Percentiles rank a stretch among this genome's conserved stretches.
Evolutionary conservation across 2,113 vertebrate genomes (phyloP).

Genomic region (Telmatochromis bifrenatus): DNA sequence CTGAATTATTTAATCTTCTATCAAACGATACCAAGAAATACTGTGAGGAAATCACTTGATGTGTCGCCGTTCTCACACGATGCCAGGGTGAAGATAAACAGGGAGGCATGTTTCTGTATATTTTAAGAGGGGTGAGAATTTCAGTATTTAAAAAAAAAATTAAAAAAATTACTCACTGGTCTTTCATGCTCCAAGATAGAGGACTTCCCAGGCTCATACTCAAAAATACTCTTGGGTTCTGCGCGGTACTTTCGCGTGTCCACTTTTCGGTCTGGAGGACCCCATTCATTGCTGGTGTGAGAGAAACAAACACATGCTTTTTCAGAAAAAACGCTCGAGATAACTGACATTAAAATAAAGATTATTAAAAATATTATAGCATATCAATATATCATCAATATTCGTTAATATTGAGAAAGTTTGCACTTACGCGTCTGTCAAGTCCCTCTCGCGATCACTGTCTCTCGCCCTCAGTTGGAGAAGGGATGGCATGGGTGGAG

Average conservation of each 20-base stretch:
- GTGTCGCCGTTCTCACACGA: not conserved
- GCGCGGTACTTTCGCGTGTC: conserved; percentile 95
- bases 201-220: conserved; percentile 96
- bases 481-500: conserved; percentile 80
- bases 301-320: not conserved
- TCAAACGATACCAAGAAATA: not conserved
- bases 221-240: conserved; percentile 97
- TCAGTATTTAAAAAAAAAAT: not conserved
- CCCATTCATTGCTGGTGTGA: conserved; percentile 87
- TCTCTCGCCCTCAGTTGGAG: conserved; percentile 81
- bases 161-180: conserved; percentile 78
- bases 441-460: conserved; percentile 69
- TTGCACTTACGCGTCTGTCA: conserved; percentile 79
- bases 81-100: not conserved
- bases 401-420: not conserved
- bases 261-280: conserved; percentile 94
- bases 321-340: not conserved
- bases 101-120: not conserved
- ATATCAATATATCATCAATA: not conserved
- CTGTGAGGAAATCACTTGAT: not conserved
- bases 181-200: conserved; percentile 94
- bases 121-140: not conserved
- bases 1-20: not conserved
- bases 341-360: not conserved
- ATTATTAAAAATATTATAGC: not conserved